These are phyloP conservation scores for Acanthaster planci DNA, from an alignment of 35 echinoderm and acorn worm species.

Conservation along the genomic window DNA sequence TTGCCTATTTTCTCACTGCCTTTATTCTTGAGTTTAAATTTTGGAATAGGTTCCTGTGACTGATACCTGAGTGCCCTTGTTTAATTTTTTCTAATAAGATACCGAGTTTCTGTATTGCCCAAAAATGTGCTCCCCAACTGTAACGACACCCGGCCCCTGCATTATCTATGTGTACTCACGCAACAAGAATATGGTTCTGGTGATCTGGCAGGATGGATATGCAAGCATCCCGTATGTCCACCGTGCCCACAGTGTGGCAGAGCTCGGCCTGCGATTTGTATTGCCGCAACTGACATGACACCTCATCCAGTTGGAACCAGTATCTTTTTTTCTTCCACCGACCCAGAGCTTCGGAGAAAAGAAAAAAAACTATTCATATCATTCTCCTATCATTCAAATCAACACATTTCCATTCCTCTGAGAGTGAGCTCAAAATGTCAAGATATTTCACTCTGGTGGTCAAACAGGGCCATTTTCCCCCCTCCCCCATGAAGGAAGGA, in stretches of 20 bases:
- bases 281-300: conserved; percentile 66
- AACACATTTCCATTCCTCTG: not conserved
- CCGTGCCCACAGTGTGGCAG: conserved; percentile 45
- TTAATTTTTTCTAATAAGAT: too few relatives aligned
- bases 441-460: too few relatives aligned
- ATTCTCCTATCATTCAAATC: not conserved
- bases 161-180: conserved; percentile 70
- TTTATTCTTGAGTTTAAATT: too few relatives aligned
- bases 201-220: conserved; percentile 90
- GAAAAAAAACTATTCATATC: not conserved
- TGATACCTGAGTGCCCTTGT: too few relatives aligned
- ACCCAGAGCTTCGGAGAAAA: conserved; percentile 65
- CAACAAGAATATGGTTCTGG: conserved; percentile 83
- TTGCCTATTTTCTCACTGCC: too few relatives aligned
- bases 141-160: too few relatives aligned
- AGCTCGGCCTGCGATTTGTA: conserved; percentile 77
- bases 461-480: too few relatives aligned
- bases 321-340: conserved; percentile 90
- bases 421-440: not conserved
- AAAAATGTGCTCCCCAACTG: too few relatives aligned
- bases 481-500: too few relatives aligned
- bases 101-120: too few relatives aligned
- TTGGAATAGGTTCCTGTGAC: too few relatives aligned
- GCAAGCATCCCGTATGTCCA: conserved; percentile 90
- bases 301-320: conserved; percentile 86